These are phyloP conservation scores for Anguilla obscura DNA, from an alignment of 2,797 vertebrate species.

Conservation along the genomic window DNA sequence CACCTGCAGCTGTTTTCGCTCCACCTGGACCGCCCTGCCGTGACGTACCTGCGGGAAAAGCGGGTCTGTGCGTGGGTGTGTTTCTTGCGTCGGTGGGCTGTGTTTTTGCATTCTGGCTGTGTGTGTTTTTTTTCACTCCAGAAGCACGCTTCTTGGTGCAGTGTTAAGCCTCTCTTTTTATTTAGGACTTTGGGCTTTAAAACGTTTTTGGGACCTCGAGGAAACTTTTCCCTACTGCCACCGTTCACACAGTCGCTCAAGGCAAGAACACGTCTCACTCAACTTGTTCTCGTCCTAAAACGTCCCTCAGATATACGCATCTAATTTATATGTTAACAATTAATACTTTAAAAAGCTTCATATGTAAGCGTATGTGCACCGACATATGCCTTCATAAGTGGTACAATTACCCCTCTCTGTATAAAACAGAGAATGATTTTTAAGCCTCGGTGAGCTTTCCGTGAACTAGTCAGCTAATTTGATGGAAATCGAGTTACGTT, in stretches of 20 bases:
- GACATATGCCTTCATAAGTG: background rate
- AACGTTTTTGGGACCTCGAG: constrained; percentile 59
- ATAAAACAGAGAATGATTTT: background rate
- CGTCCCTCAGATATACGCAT: background rate
- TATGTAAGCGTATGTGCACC: background rate
- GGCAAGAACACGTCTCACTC: constrained; percentile 55
- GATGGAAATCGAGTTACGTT: too few relatives aligned
- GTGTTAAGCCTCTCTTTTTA: constrained; percentile 44
- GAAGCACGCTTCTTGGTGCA: background rate
- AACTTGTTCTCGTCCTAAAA: constrained; percentile 2
- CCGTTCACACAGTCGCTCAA: constrained; percentile 50
- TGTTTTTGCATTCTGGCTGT: too few relatives aligned
- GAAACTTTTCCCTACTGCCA: constrained; percentile 54
- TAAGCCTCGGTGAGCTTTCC: too few relatives aligned
- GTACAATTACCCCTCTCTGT: background rate
- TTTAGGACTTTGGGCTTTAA: constrained; percentile 61
- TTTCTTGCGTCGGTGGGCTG: background rate
- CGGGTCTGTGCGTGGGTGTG: background rate
- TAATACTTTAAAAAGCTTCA: constrained; percentile 8
- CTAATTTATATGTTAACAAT: constrained; percentile 8
- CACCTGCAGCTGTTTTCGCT: background rate
- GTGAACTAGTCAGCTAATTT: too few relatives aligned
- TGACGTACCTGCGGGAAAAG: background rate
- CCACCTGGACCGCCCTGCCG: background rate
- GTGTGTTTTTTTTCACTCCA: background rate